A percentile compares a stretch with the other conserved stretches of the same genome.
These are phyloP conservation scores for Eutolmus rufibarbis DNA, from an alignment of 2,888 invertebrate genomes.

Conservation along the genomic window DNA sequence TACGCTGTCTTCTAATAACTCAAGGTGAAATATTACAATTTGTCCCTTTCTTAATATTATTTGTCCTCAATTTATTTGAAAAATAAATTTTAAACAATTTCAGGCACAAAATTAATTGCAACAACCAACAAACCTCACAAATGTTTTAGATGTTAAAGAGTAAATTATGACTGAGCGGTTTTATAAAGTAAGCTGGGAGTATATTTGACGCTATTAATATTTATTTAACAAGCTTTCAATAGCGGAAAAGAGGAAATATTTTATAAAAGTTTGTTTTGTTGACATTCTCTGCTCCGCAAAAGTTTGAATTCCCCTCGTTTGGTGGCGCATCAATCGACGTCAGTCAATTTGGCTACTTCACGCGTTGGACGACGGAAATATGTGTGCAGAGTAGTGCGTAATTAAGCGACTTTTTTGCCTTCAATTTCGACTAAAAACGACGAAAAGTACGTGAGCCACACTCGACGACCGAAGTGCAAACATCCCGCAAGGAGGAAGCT, in stretches of 20 bases:
- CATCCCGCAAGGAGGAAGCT: not conserved
- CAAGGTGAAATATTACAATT: too few species aligned
- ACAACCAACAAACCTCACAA: not conserved
- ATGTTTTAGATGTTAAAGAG: not conserved
- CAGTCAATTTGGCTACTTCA: not conserved
- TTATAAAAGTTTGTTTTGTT: not conserved
- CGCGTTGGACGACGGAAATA: slow-evolving; percentile 7
- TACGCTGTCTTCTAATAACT: too few species aligned
- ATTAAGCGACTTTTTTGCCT: slow-evolving; percentile 6
- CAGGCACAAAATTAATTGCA: too few species aligned
- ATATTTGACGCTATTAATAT: not conserved
- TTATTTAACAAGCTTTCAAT: not conserved
- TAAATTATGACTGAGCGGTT: not conserved
- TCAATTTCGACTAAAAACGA: not conserved
- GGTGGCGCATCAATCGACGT: not conserved
- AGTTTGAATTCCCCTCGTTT: not conserved
- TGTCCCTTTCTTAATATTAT: too few species aligned
- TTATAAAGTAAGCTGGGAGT: not conserved
- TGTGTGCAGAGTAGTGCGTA: slow-evolving; percentile 28
- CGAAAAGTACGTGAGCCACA: not conserved
- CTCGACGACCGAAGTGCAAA: not conserved
- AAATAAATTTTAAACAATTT: too few species aligned
- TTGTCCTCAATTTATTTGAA: too few species aligned
- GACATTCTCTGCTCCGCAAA: not conserved
- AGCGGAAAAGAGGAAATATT: not conserved